These are phyloP conservation scores for Sisor rabdophorus DNA, from an alignment of 2,113 vertebrate genomes.

Conservation along the genomic window DNA sequence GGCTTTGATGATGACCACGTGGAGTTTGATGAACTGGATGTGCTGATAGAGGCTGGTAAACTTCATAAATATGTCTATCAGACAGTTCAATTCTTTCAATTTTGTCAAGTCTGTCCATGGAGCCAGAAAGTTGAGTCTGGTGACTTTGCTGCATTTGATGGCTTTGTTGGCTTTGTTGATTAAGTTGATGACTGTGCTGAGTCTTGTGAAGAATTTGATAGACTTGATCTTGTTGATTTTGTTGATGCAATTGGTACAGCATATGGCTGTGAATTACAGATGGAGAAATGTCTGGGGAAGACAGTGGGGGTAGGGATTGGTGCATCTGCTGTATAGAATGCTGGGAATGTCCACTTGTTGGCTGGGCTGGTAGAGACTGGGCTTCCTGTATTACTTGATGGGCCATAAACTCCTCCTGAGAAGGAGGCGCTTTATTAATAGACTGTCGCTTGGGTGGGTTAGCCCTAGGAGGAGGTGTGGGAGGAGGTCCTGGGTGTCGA, in stretches of 20 bases:
- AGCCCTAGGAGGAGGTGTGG: conserved; percentile 71
- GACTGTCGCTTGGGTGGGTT: conserved; percentile 70
- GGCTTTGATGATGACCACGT: conserved; percentile 62
- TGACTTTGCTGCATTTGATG: conserved; percentile 58
- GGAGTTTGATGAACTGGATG: conserved; percentile 60
- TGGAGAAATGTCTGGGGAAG: conserved; percentile 58
- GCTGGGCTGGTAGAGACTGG: conserved; percentile 69
- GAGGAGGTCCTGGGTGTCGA: conserved; percentile 72
- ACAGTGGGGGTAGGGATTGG: conserved; percentile 67
- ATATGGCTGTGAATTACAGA: conserved; percentile 55
- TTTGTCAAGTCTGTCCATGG: conserved; percentile 50
- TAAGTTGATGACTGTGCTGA: conserved; percentile 52
- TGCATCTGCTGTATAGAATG: conserved; percentile 63
- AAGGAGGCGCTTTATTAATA: conserved; percentile 68
- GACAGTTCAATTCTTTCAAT: conserved; percentile 41
- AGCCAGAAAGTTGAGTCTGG: conserved; percentile 50
- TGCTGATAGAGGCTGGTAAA: conserved; percentile 49
- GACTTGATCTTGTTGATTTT: conserved; percentile 55
- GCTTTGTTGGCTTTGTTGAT: conserved; percentile 53
- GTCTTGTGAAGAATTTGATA: conserved; percentile 66
- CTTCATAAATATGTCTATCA: conserved; percentile 42
- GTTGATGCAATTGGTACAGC: conserved; percentile 59
- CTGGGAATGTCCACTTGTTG: conserved; percentile 59
- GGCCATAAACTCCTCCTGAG: conserved; percentile 62
- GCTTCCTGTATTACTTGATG: conserved; percentile 63